Conservation (phyloP, 2,888 invertebrate species). For the Drosophila koepferae region DNA sequence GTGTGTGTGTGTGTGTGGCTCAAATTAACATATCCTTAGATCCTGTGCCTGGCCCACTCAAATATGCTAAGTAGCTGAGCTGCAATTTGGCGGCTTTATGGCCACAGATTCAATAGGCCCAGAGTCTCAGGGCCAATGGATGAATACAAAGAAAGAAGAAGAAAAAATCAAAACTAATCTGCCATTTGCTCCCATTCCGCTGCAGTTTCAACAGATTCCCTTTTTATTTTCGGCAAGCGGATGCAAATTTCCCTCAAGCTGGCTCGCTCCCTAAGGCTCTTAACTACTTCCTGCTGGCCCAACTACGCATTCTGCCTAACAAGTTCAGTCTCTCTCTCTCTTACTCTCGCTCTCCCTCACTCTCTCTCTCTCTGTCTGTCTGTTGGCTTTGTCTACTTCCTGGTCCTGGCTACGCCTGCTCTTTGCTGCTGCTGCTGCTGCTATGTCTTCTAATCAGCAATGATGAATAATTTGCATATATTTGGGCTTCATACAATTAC, state of each 20-base stretch:
- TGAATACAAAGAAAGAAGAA: not conserved
- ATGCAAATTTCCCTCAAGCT: conserved; percentile 64
- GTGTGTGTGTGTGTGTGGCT: conserved; percentile 26
- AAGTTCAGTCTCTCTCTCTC: conserved; percentile 55
- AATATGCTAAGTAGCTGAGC: conserved; percentile 78
- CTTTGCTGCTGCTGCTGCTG: conserved; percentile 64
- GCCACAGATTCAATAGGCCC: conserved; percentile 75
- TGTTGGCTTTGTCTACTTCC: conserved; percentile 39
- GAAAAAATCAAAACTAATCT: conserved; percentile 79
- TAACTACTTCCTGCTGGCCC: conserved; percentile 72
- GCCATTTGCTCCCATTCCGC: conserved; percentile 64
- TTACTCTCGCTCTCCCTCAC: conserved; percentile 2
- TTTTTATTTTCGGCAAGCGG: conserved; percentile 46
- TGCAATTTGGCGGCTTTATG: conserved; percentile 80
- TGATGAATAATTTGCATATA: conserved; percentile 84
- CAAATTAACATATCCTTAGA: conserved; percentile 80
- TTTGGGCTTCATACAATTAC: conserved; percentile 77
- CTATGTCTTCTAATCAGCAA: conserved; percentile 83
- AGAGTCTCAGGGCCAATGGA: conserved; percentile 37
- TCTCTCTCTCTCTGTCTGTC: not conserved
- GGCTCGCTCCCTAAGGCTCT: conserved; percentile 29
- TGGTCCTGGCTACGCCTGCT: conserved; percentile 31
- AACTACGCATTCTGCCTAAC: conserved; percentile 70
- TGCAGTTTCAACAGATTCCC: conserved; percentile 15
- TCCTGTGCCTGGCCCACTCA: conserved; percentile 66